These are phyloP conservation scores for Hypsibius dujardini DNA, from an alignment of 1,140 invertebrate genomes.

Conservation along the genomic window DNA sequence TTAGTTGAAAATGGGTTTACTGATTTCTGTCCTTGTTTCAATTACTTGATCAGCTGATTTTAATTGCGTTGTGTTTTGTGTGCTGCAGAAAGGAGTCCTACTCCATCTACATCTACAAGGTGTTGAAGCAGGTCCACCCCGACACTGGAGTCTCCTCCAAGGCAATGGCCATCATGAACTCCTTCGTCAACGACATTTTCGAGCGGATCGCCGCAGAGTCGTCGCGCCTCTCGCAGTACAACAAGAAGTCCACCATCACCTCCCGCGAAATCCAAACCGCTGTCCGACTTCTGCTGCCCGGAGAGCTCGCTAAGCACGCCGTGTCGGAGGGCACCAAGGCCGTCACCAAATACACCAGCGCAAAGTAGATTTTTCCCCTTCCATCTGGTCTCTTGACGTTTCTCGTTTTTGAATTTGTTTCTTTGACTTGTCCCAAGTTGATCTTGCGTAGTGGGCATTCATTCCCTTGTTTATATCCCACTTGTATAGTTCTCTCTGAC, in stretches of 20 bases:
- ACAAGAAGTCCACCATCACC: slow-evolving; percentile 42
- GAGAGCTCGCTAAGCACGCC: slow-evolving; percentile 35
- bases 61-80: too few relatives aligned
- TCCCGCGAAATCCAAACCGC: slow-evolving; percentile 34
- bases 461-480: too few relatives aligned
- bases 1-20: too few relatives aligned
- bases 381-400: too few relatives aligned
- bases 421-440: too few relatives aligned
- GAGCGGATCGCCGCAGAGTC: slow-evolving; percentile 48
- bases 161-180: slow-evolving; percentile 48
- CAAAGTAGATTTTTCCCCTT: too few relatives aligned
- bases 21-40: too few relatives aligned
- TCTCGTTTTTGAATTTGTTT: too few relatives aligned
- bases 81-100: slow-evolving; percentile 21
- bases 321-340: slow-evolving; percentile 38
- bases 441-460: too few relatives aligned
- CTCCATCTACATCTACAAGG: slow-evolving; percentile 27
- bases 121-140: slow-evolving; percentile 36
- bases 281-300: slow-evolving; percentile 32
- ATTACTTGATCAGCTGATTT: too few relatives aligned
- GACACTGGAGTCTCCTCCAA: slow-evolving; percentile 39
- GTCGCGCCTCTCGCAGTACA: slow-evolving; percentile 49
- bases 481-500: too few relatives aligned
- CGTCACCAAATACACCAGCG: slow-evolving; percentile 35
- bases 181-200: slow-evolving; percentile 49